Evolutionary conservation across 2,888 invertebrate genomes (phyloP), one percentile per base, ranked within the genome.

Genomic region (Rotaria macrura): DNA sequence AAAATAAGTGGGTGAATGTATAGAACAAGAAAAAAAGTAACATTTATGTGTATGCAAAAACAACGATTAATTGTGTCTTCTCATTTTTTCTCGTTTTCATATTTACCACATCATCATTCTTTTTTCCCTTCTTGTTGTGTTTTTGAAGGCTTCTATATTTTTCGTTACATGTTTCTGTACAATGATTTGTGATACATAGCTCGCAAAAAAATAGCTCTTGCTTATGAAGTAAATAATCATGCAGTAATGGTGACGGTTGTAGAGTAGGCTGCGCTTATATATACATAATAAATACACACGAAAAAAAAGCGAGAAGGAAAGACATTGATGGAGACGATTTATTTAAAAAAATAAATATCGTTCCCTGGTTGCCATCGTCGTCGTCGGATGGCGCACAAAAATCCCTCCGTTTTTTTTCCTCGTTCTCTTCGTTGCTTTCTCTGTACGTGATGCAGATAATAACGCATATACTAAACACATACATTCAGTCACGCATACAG

Each of bases 281-380:
- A 34, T 14, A n/a, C n/a, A n/a, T n/a, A n/a, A 29, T 65, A 65
- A 17, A 65, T 34, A 65, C 34, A 65, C 20, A 20, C 34, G 29
- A 65, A 65, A 65, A 65, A 65, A 34, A 20, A 38, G 65, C 34
- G 65, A 65, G 34, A 65, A 29, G 65, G 34, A 65, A 65, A 65
- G 65, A 65, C 34, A 65, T 29, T 4, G 20, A 65, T 65, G 65
- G 34, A 65, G 65, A 20, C 65, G 65, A 65, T 65, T 65, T 65
- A 65, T 65, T 65, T 65, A 14, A 65, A 65, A 65, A 65, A 65
- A 57, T 57, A 65, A 65, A 65, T 65, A 65, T 65, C 65, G 65
- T 65, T 65, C 65, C 65, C 65, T 34, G 29, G 65, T 65, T 65
- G 34, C 65, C 29, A 29, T 34, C 25, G 34, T 20, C 20, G 65